Percentiles rank a stretch among this genome's conserved stretches.
Evolutionary conservation across 2,888 invertebrate genomes (phyloP).

Genomic region (Pantelozetes paolii): DNA sequence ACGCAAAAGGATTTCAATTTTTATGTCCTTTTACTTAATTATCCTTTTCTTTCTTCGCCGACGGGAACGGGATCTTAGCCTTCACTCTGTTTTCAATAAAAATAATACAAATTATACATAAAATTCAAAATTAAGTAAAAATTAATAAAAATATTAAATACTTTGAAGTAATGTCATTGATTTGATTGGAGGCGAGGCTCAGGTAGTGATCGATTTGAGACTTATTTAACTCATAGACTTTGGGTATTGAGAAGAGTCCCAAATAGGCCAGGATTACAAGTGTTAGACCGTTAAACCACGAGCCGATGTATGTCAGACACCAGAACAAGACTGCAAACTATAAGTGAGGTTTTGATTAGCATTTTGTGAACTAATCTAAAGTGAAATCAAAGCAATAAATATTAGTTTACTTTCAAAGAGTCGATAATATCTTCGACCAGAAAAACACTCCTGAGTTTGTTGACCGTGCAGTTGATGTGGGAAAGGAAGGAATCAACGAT

Average conservation of each 20-base stretch:
- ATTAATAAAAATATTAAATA: conserved; percentile 13
- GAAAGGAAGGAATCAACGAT: conserved; percentile 79
- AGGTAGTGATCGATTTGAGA: conserved; percentile 85
- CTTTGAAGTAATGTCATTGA: conserved; percentile 38
- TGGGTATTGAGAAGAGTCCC: conserved; percentile 88
- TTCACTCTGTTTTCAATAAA: conserved; percentile 8
- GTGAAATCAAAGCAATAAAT: background rate
- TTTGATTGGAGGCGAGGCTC: conserved; percentile 60
- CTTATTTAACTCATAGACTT: conserved; percentile 92
- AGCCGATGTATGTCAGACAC: conserved; percentile 94
- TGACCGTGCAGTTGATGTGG: conserved; percentile 74
- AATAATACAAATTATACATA: no score
- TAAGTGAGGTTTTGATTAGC: background rate
- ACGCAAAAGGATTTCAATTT: background rate
- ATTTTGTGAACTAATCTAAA: no score
- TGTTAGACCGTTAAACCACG: conserved; percentile 99
- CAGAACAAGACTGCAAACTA: conserved; percentile 90
- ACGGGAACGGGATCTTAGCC: conserved; percentile 34
- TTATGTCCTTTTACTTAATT: background rate
- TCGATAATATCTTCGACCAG: conserved; percentile 95
- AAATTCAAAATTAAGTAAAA: background rate
- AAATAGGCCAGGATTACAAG: conserved; percentile 90
- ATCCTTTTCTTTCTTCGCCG: conserved; percentile 30
- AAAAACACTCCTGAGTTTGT: conserved; percentile 85
- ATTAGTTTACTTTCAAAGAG: conserved; percentile 56